Percentiles rank a stretch among this genome's conserved stretches.
These are phyloP conservation scores for Atethmia centrago DNA, from an alignment of 2,888 invertebrate species.

Conservation along the genomic window DNA sequence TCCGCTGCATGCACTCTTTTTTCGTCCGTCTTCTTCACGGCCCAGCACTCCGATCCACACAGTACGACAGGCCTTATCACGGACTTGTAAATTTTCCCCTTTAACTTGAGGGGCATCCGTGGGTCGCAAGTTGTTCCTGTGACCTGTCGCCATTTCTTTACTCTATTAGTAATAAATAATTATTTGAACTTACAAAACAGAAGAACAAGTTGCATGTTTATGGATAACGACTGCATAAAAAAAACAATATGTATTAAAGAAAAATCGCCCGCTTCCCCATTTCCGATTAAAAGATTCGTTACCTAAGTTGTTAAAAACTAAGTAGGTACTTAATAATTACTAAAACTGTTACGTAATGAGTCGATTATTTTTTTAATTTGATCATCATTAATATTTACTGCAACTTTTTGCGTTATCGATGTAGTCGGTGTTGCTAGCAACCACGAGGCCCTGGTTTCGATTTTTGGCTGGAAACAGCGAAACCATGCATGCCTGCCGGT, in stretches of 20 bases:
- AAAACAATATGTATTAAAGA: not conserved
- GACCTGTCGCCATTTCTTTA: too few relatives aligned
- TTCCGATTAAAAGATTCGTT: not conserved
- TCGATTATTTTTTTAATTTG: not conserved
- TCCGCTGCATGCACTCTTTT: too few relatives aligned
- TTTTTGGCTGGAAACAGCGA: not conserved
- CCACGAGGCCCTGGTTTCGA: not conserved
- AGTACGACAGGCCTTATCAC: too few relatives aligned
- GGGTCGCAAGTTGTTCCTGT: too few relatives aligned
- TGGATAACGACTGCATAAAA: not conserved
- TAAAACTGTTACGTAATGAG: not conserved
- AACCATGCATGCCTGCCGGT: not conserved
- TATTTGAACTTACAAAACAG: constrained; percentile 39
- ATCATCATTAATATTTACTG: constrained; percentile 22
- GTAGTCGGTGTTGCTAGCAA: not conserved
- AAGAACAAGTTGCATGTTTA: constrained; percentile 9
- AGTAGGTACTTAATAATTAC: constrained; percentile 1
- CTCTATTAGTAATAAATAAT: not conserved
- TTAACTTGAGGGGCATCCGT: too few relatives aligned
- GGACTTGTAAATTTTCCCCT: too few relatives aligned
- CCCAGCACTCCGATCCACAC: too few relatives aligned
- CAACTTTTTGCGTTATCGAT: constrained; percentile 16
- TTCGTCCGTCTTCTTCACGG: too few relatives aligned
- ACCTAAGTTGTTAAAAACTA: not conserved
- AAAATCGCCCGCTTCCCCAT: too few relatives aligned